Conservation (phyloP, 2,888 invertebrate genomes). For the Eupelmus urozonus region DNA sequence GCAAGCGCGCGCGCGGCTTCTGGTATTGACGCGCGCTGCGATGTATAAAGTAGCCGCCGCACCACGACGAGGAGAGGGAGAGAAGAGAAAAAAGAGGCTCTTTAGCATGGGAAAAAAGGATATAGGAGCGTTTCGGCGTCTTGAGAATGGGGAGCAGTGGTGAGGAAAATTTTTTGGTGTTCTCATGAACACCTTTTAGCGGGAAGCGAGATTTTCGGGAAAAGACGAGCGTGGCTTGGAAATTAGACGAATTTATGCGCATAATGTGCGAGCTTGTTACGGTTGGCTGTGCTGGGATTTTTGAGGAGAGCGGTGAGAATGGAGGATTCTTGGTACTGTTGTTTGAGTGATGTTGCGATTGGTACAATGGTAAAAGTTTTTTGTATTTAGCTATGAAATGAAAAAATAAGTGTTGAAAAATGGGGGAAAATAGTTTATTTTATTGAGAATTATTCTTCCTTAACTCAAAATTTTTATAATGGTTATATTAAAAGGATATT, state of each 20-base stretch:
- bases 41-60: conserved; percentile 45
- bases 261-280: conserved; percentile 10
- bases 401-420: no score
- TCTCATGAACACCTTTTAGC: conserved; percentile 7
- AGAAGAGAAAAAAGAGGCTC: not conserved
- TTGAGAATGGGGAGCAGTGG: conserved; percentile 32
- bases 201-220: conserved; percentile 10
- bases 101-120: not conserved
- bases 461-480: no score
- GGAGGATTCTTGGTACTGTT: not conserved
- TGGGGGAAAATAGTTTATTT: no score
- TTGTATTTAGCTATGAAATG: no score
- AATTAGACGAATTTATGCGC: conserved; percentile 29
- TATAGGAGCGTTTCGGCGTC: not conserved
- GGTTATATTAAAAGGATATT: no score
- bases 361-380: no score
- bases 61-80: no score
- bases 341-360: no score
- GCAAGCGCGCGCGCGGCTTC: no score
- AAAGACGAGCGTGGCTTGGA: conserved; percentile 33
- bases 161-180: conserved; percentile 50
- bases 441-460: no score
- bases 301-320: no score
- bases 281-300: not conserved
- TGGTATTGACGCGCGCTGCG: conserved; percentile 31